These are phyloP conservation scores for Accipiter virgatus DNA, from an alignment of 2,113 vertebrate species.

Conservation along the genomic window DNA sequence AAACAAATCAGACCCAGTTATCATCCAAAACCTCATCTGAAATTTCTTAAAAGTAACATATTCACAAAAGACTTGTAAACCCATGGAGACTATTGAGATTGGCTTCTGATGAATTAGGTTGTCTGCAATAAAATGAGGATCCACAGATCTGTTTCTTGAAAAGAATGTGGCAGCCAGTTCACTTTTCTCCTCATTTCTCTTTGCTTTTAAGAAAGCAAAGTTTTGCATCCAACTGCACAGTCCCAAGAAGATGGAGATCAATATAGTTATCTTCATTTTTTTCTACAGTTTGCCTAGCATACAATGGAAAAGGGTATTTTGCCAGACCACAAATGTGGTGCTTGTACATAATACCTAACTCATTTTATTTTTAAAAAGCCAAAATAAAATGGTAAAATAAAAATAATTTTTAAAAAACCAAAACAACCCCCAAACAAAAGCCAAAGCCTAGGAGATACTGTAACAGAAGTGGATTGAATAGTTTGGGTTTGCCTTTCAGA, in stretches of 20 bases:
- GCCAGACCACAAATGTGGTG: neutral
- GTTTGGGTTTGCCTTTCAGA: neutral
- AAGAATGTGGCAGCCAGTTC: neutral
- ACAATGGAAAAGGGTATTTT: neutral
- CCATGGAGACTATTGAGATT: neutral
- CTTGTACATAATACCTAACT: neutral
- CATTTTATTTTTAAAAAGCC: neutral
- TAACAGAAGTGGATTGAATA: neutral
- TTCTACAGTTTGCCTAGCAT: neutral
- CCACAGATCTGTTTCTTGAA: neutral
- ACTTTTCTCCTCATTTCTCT: neutral
- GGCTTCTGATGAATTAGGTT: neutral
- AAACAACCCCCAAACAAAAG: neutral
- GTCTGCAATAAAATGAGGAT: neutral
- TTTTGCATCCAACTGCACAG: slow-evolving; percentile 10
- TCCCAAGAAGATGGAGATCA: neutral
- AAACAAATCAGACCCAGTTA: neutral
- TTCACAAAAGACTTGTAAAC: neutral
- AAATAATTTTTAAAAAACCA: neutral
- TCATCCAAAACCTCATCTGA: neutral
- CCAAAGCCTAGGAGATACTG: neutral
- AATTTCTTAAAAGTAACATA: neutral
- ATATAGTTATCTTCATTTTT: neutral
- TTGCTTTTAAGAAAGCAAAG: neutral
- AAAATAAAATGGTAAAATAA: neutral